Conservation (phyloP, 92 coral and sea anemone species). For the Micromussa lordhowensis region DNA sequence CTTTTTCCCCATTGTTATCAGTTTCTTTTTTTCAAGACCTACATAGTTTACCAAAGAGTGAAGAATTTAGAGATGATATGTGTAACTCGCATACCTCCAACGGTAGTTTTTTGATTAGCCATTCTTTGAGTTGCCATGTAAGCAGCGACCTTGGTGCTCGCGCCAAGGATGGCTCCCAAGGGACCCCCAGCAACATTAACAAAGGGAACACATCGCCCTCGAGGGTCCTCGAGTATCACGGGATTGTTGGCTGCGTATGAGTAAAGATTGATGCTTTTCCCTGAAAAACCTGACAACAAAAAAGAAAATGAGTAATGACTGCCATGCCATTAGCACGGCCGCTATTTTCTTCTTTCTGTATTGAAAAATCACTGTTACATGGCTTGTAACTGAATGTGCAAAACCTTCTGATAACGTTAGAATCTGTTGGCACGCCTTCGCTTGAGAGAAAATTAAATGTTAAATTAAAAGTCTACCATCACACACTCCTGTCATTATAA, state of each 20-base stretch:
- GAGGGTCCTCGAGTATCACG: conserved; percentile 68
- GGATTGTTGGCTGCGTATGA: conserved; percentile 80
- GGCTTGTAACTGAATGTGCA: no score
- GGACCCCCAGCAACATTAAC: conserved; percentile 43
- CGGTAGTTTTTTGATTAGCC: not conserved
- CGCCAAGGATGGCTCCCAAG: conserved; percentile 44
- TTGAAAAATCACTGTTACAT: not conserved
- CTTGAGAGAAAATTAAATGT: no score
- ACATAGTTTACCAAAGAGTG: no score
- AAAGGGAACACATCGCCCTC: conserved; percentile 53
- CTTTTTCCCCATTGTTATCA: no score
- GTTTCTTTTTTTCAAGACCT: no score
- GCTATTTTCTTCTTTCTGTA: no score
- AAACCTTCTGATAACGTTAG: no score
- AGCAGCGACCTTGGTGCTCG: conserved; percentile 22
- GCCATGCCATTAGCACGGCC: not conserved
- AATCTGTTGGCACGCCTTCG: no score
- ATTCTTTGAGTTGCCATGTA: not conserved
- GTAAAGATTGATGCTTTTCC: conserved; percentile 72
- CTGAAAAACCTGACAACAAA: conserved; percentile 51
- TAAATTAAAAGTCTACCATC: no score
- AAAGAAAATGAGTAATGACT: not conserved
- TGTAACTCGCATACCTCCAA: conserved; percentile 3
- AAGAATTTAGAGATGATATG: no score
- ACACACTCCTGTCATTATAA: no score